A percentile compares a stretch with the other conserved stretches of the same genome.
Evolutionary conservation across 2,113 vertebrate genomes (phyloP).

Genomic region (Tachuris rubrigastra): DNA sequence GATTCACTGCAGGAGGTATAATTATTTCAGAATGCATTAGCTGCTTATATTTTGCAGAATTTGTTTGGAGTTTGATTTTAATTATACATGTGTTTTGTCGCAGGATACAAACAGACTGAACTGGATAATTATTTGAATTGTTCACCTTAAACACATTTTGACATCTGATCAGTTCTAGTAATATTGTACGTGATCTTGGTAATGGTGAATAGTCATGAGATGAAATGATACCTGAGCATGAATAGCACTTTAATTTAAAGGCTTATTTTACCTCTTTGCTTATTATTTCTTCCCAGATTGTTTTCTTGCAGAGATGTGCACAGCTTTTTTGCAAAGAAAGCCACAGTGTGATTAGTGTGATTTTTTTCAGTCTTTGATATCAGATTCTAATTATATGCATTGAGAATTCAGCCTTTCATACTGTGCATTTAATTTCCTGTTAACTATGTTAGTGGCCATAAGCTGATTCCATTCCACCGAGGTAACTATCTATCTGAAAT

Average conservation of each 20-base stretch:
- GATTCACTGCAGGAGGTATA: not conserved
- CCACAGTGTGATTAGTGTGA: not conserved
- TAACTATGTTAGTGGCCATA: not conserved
- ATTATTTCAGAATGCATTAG: not conserved
- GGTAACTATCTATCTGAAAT: constrained; percentile 66
- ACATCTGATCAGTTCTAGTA: not conserved
- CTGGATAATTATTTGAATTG: not conserved
- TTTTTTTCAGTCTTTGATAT: not conserved
- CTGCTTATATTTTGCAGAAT: not conserved
- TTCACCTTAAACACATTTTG: not conserved
- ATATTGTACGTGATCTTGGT: not conserved
- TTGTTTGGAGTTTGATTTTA: not conserved
- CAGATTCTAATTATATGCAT: not conserved
- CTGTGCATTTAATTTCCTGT: not conserved
- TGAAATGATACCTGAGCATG: not conserved
- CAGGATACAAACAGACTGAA: not conserved
- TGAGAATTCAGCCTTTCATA: not conserved
- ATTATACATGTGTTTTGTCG: not conserved
- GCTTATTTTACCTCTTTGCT: not conserved
- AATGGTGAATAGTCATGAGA: not conserved
- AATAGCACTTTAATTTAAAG: not conserved
- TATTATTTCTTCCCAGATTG: not conserved
- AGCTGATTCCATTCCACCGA: constrained; percentile 19
- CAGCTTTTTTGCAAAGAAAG: not conserved
- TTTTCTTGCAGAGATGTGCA: not conserved